Evolutionary conservation across 2,797 vertebrate genomes (phyloP), one percentile per base, ranked within the genome.

Genomic region (Scolopax bukidnonensis): DNA sequence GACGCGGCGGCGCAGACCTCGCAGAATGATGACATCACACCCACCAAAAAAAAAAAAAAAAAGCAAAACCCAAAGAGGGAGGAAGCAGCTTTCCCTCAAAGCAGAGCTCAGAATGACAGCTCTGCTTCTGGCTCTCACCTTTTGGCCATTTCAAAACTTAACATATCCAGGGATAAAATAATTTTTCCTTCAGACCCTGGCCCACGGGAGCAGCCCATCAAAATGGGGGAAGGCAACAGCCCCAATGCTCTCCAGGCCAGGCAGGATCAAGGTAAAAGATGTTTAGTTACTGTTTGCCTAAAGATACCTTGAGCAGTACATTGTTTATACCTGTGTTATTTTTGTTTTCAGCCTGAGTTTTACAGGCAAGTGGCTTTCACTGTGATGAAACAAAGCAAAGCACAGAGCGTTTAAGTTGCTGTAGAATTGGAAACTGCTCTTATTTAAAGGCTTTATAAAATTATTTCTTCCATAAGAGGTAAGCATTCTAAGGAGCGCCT

Each of bases 11-110:
- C 14, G 51, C 95, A 95, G 95, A 77, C 87, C 95, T 96, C 82
- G 90, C 93, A 67, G 90, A 95, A 89, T 89, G 93, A 95, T 95
- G 95, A 96, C 93, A 96, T 96, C 96, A 96, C 81, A 85, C 32
- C 38, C 2, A 28, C 71, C 9, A 20, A 63, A 30, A 63, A 61
- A 63, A 13, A 40, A 63, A 28, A 78, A 84, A 68, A 54, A 36
- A 5, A 47, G 27, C 61, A n/a, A 83, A 94, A 54, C 57, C 59
- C 77, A 20, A 70, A 53, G 32, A 70, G 85, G 56, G 90, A 88
- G 69, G 82, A 84, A 93, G 69, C 41, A 64, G 64, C 64, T 70
- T 82, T 61, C 20, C 53, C 50, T 53, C 77, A 13, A 64, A 64
- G 2, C 5, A 30, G 43, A 83, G 81, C 84, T 89, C 68, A 17